Evolutionary conservation across 2,797 vertebrate species (phyloP).

Genomic region (Bryconaethiops microstoma): DNA sequence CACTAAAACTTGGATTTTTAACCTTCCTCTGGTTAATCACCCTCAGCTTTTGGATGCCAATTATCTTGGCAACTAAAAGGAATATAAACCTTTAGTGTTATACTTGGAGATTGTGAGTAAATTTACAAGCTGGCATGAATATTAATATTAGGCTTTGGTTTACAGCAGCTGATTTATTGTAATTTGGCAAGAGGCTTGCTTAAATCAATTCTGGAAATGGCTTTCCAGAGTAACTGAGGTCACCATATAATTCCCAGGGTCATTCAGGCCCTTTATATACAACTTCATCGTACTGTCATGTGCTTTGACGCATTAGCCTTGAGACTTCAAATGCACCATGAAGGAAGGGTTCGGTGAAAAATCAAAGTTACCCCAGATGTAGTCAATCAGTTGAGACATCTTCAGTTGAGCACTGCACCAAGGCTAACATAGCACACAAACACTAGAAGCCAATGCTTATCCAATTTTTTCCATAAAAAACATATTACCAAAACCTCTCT

Average conservation of each 20-base stretch:
- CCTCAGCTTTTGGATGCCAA: neutral
- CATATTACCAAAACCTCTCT: too few relatives aligned
- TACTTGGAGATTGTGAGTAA: neutral
- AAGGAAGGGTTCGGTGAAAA: neutral
- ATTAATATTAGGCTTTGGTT: constrained; percentile 47
- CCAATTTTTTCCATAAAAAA: too few relatives aligned
- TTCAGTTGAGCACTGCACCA: too few relatives aligned
- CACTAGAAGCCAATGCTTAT: too few relatives aligned
- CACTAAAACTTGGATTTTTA: neutral
- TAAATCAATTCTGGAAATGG: constrained; percentile 57
- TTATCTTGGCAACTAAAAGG: constrained; percentile 18
- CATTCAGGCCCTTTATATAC: constrained; percentile 47
- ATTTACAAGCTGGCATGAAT: constrained; percentile 43
- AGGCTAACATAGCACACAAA: too few relatives aligned
- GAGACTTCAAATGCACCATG: constrained; percentile 25
- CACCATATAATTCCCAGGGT: constrained; percentile 46
- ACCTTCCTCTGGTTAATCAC: neutral
- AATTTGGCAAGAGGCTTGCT: constrained; percentile 47
- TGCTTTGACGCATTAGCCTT: constrained; percentile 25
- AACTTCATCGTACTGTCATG: constrained; percentile 36
- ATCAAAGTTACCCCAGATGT: too few relatives aligned
- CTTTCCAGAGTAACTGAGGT: constrained; percentile 52
- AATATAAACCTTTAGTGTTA: constrained; percentile 12
- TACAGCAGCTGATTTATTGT: constrained; percentile 41
- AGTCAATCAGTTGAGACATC: too few relatives aligned